phyloP scores from a whole-genome alignment of 2,113 vertebrate species.

The Heterocephalus glaber region DNA sequence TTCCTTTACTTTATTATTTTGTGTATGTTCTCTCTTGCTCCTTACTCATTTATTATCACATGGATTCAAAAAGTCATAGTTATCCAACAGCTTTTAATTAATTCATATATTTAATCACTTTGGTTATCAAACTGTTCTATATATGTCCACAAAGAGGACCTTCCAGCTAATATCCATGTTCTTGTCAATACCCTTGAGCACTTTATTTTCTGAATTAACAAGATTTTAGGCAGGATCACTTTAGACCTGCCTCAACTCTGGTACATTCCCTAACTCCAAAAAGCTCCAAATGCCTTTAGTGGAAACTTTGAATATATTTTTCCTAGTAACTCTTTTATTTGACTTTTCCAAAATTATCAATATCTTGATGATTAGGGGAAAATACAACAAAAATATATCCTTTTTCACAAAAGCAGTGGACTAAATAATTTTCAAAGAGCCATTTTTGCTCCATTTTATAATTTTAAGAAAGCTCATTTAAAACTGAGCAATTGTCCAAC shows the following conservation, averaged over 20 bases:
- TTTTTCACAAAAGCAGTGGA: background rate
- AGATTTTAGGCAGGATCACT: background rate
- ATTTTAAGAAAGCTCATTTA: slow-evolving; percentile 7
- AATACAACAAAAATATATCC: background rate
- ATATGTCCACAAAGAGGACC: background rate
- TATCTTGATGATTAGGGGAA: background rate
- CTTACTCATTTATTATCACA: background rate
- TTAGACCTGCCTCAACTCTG: background rate
- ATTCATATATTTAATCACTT: background rate
- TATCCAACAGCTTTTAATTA: background rate
- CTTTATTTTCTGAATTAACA: background rate
- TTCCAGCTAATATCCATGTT: background rate
- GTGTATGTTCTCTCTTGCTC: background rate
- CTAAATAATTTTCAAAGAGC: background rate
- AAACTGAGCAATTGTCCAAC: background rate
- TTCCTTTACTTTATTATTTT: background rate
- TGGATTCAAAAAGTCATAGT: background rate
- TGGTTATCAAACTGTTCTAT: background rate
- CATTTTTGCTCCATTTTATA: background rate
- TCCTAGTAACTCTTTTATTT: slow-evolving; percentile 31
- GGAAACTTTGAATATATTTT: background rate
- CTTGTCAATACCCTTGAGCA: background rate
- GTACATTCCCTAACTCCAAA: background rate
- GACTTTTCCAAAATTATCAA: background rate
- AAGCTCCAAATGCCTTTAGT: background rate